Base-by-base conservation (phyloP, 1,140 invertebrate genomes). In the Zaprionus ghesquierei region DNA sequence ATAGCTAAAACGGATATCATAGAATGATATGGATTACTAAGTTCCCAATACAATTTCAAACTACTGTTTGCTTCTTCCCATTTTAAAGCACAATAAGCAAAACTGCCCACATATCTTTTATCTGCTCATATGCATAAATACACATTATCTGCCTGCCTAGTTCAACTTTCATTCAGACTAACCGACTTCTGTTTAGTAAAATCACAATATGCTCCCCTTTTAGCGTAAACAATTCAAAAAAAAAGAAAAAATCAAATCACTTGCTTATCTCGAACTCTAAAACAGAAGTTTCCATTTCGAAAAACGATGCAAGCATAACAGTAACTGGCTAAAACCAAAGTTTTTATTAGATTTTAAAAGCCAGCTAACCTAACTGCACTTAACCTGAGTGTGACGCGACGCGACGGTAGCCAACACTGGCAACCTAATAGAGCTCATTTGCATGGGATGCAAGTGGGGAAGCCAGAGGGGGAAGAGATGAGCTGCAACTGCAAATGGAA, bases 341-440 rank as follows among this genome's bases (percentile, higher is more conserved):
- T 29, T 68, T 68, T 72, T 72, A 72, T 72, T 54, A 59, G 46
- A 49, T 60, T 59, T 68, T 72, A 72, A 72, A 76, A 72, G 69
- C 62, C 29, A 31, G 41, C 20, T 35, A 22, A n/a, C 29, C 73
- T 61, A 66, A 62, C 73, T 71, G 69, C 69, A 81, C 73, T 84
- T 75, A 73, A 60, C 12, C 13, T 13, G 27, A 59, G 15, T 58
- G 72, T 75, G 49, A 70, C 38, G 72, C 66, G n/a, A n/a, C n/a
- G n/a, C n/a, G n/a, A n/a, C n/a, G 63, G 72, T 75, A 75, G 72
- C 71, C 41, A 74, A 41, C 61, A 59, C 54, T 59, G 62, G 35
- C 2, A 79, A 74, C 73, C 79, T 82, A 82, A 82, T 87, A 76
- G 82, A 79, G 72, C 73, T 79, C 81, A 85, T 85, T 85, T 85